Percentiles rank a stretch among this genome's conserved stretches.
These are phyloP conservation scores for Propithecus coquereli DNA, from an alignment of 2,113 vertebrate species.

Conservation along the genomic window DNA sequence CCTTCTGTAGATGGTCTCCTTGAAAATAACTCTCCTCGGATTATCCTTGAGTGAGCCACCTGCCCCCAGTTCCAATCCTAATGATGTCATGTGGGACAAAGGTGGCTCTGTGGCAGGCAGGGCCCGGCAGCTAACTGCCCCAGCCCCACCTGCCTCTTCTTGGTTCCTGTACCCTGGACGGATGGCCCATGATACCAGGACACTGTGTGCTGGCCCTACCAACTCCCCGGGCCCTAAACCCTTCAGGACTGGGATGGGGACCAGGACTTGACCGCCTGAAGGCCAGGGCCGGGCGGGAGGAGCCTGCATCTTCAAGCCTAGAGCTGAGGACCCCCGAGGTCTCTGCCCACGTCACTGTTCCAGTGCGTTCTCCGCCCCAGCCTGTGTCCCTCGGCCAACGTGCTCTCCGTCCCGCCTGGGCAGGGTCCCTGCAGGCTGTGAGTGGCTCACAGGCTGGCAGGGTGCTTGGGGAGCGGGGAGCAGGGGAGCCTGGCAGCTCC, in stretches of 20 bases:
- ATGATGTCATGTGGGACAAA: accelerated
- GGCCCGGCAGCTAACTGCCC: background rate
- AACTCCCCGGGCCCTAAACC: too few species aligned
- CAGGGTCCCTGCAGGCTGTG: background rate
- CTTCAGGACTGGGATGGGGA: background rate
- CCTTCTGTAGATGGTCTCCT: background rate
- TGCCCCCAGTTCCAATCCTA: background rate
- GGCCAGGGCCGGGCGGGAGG: background rate
- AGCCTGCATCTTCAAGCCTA: background rate
- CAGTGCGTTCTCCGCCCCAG: background rate
- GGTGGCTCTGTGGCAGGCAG: background rate
- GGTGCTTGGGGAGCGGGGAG: too few species aligned
- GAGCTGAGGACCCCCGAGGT: background rate
- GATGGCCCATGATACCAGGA: background rate
- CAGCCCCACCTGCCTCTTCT: too few species aligned
- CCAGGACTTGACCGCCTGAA: background rate
- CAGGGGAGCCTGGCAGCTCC: background rate
- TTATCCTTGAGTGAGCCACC: background rate
- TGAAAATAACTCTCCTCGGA: too few species aligned
- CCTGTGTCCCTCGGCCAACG: background rate
- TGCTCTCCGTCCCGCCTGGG: background rate
- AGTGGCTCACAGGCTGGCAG: accelerated
- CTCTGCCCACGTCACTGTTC: background rate
- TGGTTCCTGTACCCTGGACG: background rate
- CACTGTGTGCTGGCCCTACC: too few species aligned